These are phyloP conservation scores for Thomomys bottae DNA, from an alignment of 2,113 vertebrate genomes.

Conservation along the genomic window DNA sequence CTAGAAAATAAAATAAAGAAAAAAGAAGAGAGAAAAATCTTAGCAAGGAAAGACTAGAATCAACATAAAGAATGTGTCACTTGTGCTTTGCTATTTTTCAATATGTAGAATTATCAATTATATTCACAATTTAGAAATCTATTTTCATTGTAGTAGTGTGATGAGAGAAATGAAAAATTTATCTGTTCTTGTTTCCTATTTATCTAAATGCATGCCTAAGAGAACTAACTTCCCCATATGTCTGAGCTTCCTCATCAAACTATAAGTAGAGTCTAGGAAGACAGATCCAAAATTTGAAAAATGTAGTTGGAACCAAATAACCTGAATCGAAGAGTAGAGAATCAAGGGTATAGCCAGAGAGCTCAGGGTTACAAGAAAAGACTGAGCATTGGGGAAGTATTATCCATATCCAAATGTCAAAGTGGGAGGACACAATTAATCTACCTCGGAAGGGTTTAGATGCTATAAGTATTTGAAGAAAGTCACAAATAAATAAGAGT, in stretches of 20 bases:
- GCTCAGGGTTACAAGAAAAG: neutral
- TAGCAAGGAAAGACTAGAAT: neutral
- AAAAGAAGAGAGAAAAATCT: neutral
- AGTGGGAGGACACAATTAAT: neutral
- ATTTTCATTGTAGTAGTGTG: neutral
- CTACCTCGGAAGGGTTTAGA: neutral
- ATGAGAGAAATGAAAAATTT: neutral
- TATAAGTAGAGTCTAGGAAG: neutral
- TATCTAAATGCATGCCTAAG: neutral
- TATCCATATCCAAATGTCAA: neutral
- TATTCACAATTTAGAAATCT: neutral
- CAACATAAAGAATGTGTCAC: neutral
- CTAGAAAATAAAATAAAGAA: neutral
- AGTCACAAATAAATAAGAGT: neutral
- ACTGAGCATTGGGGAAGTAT: neutral
- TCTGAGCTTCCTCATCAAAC: neutral
- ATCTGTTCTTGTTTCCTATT: neutral
- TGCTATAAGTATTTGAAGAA: neutral
- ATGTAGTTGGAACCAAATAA: neutral
- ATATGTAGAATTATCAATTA: neutral
- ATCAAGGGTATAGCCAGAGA: neutral
- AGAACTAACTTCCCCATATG: neutral
- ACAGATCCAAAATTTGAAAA: neutral
- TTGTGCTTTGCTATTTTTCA: neutral
- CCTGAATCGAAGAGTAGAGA: neutral